Evolutionary conservation across 2,888 invertebrate species (phyloP).

Genomic region (Neoascia interrupta): DNA sequence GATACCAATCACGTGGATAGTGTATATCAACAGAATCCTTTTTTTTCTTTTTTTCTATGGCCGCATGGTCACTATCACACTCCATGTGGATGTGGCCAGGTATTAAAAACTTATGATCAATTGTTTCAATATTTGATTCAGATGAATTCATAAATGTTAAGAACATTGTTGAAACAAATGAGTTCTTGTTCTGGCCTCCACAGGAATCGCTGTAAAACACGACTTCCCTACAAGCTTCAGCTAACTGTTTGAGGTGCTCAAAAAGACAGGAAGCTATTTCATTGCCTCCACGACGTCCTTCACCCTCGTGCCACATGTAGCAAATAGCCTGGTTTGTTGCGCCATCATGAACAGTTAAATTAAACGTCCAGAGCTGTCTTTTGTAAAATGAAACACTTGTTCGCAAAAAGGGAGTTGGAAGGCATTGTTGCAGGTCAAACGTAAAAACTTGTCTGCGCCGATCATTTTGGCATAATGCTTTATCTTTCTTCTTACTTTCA

Average conservation of each 20-base stretch:
- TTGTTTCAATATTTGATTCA: neutral
- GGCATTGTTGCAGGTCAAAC: constrained; percentile 63
- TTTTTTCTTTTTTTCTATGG: no score
- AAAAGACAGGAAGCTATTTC: constrained; percentile 59
- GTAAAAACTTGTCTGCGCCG: constrained; percentile 6
- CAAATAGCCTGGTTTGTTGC: constrained; percentile 41
- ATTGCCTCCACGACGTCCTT: constrained; percentile 58
- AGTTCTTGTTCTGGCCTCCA: constrained; percentile 2
- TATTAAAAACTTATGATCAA: constrained; percentile 1
- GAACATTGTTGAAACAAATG: neutral
- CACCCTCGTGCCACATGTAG: constrained; percentile 68
- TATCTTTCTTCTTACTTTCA: constrained; percentile 25
- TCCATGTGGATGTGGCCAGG: constrained; percentile 3
- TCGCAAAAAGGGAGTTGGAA: constrained; percentile 53
- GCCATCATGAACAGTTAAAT: constrained; percentile 55
- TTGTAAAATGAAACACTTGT: constrained; percentile 59
- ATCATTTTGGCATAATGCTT: constrained; percentile 50
- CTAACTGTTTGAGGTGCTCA: no score
- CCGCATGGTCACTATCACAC: neutral
- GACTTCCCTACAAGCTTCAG: no score
- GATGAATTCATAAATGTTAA: no score
- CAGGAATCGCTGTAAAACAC: no score
- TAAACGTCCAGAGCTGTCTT: constrained; percentile 59
- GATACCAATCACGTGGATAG: constrained; percentile 3
- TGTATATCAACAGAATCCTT: no score